Evolutionary conservation across 2,797 vertebrate species (phyloP), one percentile per base, ranked within the genome.

Genomic region (Pteropus rufus): DNA sequence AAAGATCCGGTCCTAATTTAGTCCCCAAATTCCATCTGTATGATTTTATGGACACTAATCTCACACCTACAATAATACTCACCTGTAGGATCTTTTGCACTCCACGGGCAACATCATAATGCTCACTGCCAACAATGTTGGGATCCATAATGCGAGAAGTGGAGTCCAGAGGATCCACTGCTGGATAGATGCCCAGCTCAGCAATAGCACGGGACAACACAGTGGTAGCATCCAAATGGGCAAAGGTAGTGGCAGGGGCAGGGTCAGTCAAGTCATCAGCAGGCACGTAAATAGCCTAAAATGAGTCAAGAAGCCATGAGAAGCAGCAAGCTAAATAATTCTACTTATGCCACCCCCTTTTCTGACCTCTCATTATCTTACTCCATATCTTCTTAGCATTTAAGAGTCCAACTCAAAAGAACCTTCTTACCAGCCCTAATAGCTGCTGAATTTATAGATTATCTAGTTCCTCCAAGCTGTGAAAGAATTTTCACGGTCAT

Each of bases 121-220:
- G 99, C 97, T 99, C 99, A 0, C 91, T 95, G 72, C 99, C 99
- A 3, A 99, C 99, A 3, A 99, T 99, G 98, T 99, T 99, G 97
- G 99, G 99, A 98, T 99, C 99, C 99, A 99, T 99, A 98, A 99
- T 99, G 36, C 99, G 99, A 92, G 99, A 99, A 54, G 99, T 99
- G 23, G 99, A 99, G 49, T 99, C 99, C 96, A 99, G 98, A 1
- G 99, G 99, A 96, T 99, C 99, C 60, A 99, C 99, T 0, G 99
- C 99, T 0, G 99, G 99, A 98, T 99, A 99, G 98, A 99, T 99
- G 39, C 99, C 99, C 98, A 99, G 97, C 98, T 99, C 99, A n/a
- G 99, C 99, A 62, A 99, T 99, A 72, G 99, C 99, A 1, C 99
- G 99, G 26, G 99, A 99, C 98, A 99, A 76, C 96, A 99, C 99